phyloP scores from a whole-genome alignment of 2,113 vertebrate genomes.

The Pterocles gutturalis region DNA sequence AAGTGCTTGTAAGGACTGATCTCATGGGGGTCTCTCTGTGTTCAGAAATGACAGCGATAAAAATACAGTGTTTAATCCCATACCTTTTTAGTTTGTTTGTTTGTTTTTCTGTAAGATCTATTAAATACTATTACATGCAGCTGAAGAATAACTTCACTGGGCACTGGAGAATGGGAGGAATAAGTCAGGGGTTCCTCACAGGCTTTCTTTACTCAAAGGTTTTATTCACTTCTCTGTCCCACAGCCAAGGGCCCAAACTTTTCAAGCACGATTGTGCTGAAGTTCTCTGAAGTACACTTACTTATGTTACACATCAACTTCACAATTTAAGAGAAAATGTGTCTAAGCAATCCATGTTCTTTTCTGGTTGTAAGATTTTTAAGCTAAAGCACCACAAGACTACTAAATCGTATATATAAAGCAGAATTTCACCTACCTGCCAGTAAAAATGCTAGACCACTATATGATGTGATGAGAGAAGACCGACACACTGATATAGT shows the following conservation, averaged over 20 bases:
- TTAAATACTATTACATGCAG: background rate
- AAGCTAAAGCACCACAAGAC: background rate
- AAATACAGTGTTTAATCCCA: background rate
- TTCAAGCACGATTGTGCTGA: background rate
- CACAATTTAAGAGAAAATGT: fast-evolving
- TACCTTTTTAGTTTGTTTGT: background rate
- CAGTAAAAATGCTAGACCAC: background rate
- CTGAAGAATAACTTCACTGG: background rate
- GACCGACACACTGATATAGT: background rate
- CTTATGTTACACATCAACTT: background rate
- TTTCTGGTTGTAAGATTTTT: background rate
- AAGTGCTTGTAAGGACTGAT: background rate
- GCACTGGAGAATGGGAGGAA: background rate
- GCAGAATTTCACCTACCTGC: background rate
- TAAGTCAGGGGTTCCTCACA: background rate
- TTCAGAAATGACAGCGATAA: background rate
- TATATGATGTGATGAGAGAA: background rate
- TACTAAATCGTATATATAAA: background rate
- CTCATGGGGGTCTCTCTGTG: fast-evolving
- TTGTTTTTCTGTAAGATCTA: background rate
- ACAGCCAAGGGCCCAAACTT: background rate
- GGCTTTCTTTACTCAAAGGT: background rate
- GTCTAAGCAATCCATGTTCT: background rate
- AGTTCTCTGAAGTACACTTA: background rate
- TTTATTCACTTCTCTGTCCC: background rate